Evolutionary conservation across 2,888 invertebrate genomes (phyloP).

Genomic region (Drosophila gaucha): DNA sequence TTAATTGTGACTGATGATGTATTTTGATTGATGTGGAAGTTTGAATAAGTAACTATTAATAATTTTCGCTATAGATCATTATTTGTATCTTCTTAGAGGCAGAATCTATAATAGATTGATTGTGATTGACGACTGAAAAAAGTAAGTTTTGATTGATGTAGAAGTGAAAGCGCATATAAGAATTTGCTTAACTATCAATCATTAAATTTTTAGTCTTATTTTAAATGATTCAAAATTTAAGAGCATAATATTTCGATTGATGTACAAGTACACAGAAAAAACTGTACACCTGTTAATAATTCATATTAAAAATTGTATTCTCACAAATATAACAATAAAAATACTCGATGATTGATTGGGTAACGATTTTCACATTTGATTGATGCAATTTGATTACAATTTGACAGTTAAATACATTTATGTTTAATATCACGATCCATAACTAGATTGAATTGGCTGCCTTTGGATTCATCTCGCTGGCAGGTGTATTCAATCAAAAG

Average conservation of each 20-base stretch:
- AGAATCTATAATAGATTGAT: neutral
- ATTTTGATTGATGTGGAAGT: too few relatives aligned
- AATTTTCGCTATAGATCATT: too few relatives aligned
- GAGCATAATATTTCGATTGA: too few relatives aligned
- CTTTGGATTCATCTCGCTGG: neutral
- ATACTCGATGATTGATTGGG: too few relatives aligned
- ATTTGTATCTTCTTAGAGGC: too few relatives aligned
- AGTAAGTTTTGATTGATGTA: neutral
- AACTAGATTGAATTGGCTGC: neutral
- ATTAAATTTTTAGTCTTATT: too few relatives aligned
- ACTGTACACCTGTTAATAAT: neutral
- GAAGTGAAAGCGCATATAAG: too few relatives aligned
- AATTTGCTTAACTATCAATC: too few relatives aligned
- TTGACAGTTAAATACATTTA: neutral
- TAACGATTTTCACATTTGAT: too few relatives aligned
- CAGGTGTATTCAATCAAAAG: constrained; percentile 22
- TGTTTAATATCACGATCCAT: constrained; percentile 1
- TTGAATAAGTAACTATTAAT: too few relatives aligned
- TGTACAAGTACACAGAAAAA: neutral
- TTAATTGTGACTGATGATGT: neutral
- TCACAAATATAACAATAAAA: neutral
- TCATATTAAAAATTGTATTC: neutral
- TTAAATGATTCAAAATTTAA: too few relatives aligned
- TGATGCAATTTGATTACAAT: too few relatives aligned
- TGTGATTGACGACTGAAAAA: neutral